These are phyloP conservation scores for Peucedramus taeniatus DNA, from an alignment of 2,113 vertebrate species.

Conservation along the genomic window DNA sequence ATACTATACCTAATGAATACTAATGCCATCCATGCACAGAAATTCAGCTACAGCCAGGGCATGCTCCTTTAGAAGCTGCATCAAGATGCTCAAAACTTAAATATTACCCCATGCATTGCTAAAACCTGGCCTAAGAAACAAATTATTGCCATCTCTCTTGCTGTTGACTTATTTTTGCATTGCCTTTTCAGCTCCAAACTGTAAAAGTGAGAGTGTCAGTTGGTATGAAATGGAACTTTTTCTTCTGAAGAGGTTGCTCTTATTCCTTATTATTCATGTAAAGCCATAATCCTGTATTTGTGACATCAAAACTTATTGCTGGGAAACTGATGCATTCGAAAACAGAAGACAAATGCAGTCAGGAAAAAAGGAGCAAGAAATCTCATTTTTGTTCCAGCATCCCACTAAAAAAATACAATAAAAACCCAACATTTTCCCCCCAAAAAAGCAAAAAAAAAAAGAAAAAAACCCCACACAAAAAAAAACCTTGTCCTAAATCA, in stretches of 20 bases:
- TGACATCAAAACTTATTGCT: neutral
- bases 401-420: neutral
- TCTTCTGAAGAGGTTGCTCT: neutral
- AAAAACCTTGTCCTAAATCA: neutral
- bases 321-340: neutral
- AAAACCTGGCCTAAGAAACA: neutral
- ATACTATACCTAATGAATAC: no score
- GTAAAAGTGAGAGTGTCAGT: neutral
- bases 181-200: neutral
- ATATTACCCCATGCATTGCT: neutral
- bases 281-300: neutral
- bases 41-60: neutral
- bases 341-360: neutral
- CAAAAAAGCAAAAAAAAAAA: neutral
- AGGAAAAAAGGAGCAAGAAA: neutral
- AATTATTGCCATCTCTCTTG: neutral
- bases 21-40: neutral
- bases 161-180: neutral
- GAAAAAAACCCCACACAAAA: accelerated
- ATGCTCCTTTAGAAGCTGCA: neutral
- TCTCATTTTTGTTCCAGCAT: neutral
- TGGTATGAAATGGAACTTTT: neutral
- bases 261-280: neutral
- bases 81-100: neutral
- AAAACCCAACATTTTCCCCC: accelerated